Conservation (phyloP, 2,888 invertebrate genomes). For the Meganola albula region DNA sequence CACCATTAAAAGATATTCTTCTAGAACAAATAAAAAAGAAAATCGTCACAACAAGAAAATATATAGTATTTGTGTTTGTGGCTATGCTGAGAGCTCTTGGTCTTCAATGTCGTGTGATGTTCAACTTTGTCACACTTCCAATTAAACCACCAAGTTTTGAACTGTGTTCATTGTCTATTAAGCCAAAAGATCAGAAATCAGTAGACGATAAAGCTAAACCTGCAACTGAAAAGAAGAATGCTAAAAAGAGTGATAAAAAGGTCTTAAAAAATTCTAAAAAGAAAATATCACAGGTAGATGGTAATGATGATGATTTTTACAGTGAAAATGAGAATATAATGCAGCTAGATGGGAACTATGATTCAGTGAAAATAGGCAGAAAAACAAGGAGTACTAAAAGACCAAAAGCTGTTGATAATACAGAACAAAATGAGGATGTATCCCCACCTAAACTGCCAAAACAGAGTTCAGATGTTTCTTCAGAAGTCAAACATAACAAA, state of each 20-base stretch:
- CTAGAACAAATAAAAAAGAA: constrained; percentile 79
- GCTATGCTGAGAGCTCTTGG: constrained; percentile 87
- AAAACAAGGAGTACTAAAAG: constrained; percentile 41
- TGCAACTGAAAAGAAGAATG: constrained; percentile 15
- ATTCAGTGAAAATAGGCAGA: constrained; percentile 24
- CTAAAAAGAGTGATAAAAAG: constrained; percentile 16
- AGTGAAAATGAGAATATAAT: constrained; percentile 39
- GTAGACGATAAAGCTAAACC: constrained; percentile 16
- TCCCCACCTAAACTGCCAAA: constrained; percentile 57
- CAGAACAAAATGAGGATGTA: constrained; percentile 34
- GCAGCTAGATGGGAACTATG: constrained; percentile 32
- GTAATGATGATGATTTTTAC: constrained; percentile 42
- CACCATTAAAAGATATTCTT: constrained; percentile 65
- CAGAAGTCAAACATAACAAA: constrained; percentile 12
- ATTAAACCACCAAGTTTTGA: constrained; percentile 82
- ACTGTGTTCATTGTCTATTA: constrained; percentile 79
- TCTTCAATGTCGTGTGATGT: constrained; percentile 86
- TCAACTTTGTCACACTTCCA: constrained; percentile 87
- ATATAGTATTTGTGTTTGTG: constrained; percentile 86
- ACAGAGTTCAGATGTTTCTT: constrained; percentile 13
- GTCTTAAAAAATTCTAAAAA: constrained; percentile 25
- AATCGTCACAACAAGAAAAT: constrained; percentile 80
- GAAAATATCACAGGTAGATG: constrained; percentile 77
- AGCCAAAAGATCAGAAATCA: constrained; percentile 39
- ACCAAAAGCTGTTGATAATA: constrained; percentile 25